A percentile compares a stretch with the other conserved stretches of the same genome.
Conservation (phyloP, 2,888 invertebrate genomes). For the Aspidapion aeneum region DNA sequence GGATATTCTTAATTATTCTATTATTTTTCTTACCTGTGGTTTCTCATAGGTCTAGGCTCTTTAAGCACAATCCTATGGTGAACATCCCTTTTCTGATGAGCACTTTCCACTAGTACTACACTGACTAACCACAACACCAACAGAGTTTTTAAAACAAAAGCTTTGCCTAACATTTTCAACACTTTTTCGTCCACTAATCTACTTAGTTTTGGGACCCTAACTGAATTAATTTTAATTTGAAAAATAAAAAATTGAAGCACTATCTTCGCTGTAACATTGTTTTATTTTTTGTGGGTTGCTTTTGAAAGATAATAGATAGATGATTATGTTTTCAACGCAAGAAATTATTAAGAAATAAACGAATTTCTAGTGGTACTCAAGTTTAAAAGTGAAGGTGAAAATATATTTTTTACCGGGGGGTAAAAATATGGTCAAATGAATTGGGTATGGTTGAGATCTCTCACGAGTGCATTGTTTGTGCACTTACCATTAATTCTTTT, state of each 20-base stretch:
- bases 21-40: slow-evolving; percentile 14
- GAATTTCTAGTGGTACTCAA: not conserved
- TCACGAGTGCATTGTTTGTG: not conserved
- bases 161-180: slow-evolving; percentile 13
- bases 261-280: not conserved
- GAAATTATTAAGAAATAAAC: not conserved
- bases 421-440: too few species aligned
- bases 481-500: not conserved
- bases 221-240: too few species aligned
- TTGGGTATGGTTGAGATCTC: not conserved
- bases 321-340: not conserved
- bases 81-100: slow-evolving; percentile 19
- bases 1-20: too few species aligned
- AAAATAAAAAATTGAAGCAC: too few species aligned
- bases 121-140: slow-evolving; percentile 7
- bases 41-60: slow-evolving; percentile 9
- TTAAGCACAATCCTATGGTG: slow-evolving; percentile 21
- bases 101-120: slow-evolving; percentile 13
- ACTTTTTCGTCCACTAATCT: not conserved
- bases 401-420: too few species aligned
- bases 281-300: not conserved
- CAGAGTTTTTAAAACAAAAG: slow-evolving; percentile 7
- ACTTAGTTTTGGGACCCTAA: not conserved
- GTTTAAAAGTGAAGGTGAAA: not conserved
- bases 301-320: too few species aligned